phyloP scores from a whole-genome alignment of 2,888 invertebrate species.

The Escarpia spicata region DNA sequence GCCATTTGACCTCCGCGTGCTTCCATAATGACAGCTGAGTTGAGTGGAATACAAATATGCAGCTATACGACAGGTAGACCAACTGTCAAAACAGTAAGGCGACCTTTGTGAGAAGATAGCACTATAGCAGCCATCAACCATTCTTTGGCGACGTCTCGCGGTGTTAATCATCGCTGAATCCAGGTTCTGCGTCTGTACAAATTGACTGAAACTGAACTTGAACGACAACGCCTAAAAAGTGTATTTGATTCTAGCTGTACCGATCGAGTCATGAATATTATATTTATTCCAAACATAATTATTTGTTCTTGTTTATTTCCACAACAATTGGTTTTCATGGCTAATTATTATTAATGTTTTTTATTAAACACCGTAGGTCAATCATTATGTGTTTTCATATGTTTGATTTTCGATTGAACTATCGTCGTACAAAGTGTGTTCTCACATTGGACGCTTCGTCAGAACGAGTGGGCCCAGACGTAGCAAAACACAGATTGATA shows the following conservation, averaged over 20 bases:
- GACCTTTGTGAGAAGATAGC: background rate
- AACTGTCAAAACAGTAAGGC: background rate
- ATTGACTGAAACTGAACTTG: background rate
- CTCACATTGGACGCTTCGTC: background rate
- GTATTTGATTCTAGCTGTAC: background rate
- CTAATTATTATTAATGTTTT: background rate
- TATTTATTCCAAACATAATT: background rate
- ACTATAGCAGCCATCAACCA: background rate
- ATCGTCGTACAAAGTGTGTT: background rate
- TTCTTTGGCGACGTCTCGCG: background rate
- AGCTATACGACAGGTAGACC: background rate
- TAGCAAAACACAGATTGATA: background rate
- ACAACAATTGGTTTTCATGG: background rate
- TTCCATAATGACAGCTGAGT: background rate
- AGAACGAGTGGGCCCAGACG: background rate
- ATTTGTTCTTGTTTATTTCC: background rate
- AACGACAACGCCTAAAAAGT: background rate
- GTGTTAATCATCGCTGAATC: background rate
- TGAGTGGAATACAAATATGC: slow-evolving; percentile 16
- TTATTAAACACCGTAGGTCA: no score
- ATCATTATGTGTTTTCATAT: background rate
- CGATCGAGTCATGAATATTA: background rate
- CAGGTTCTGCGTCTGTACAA: background rate
- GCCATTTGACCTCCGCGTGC: background rate
- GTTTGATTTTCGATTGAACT: background rate